These are phyloP conservation scores for Cynodonichthys magdalenae DNA, from an alignment of 2,797 vertebrate species.

Conservation along the genomic window DNA sequence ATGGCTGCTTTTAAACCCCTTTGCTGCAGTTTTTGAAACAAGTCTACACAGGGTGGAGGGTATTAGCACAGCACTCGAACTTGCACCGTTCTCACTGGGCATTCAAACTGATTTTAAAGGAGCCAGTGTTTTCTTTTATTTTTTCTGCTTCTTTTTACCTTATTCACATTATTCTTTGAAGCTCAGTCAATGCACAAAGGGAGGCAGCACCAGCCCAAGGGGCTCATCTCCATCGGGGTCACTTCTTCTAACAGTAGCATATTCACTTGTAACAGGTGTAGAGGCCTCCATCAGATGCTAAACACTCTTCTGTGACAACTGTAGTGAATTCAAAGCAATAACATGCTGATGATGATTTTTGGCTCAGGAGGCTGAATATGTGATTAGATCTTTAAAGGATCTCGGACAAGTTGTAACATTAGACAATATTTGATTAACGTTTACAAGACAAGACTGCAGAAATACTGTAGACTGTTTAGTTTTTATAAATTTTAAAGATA, in stretches of 20 bases:
- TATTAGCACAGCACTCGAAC: conserved; percentile 26
- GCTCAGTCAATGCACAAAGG: conserved; percentile 41
- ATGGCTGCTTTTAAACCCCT: conserved; percentile 17
- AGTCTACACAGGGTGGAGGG: neutral
- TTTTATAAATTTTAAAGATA: no score
- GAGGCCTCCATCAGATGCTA: conserved; percentile 23
- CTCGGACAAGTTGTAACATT: no score
- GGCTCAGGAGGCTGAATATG: neutral
- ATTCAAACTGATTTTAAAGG: conserved; percentile 64
- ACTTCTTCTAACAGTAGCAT: conserved; percentile 61
- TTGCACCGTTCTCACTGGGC: conserved; percentile 40
- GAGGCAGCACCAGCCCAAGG: conserved; percentile 8
- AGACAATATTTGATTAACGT: no score
- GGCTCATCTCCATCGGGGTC: conserved; percentile 48
- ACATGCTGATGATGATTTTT: neutral
- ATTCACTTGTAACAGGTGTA: conserved; percentile 34
- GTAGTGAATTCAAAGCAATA: conserved; percentile 13
- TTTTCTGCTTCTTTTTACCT: neutral
- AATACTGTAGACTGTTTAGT: no score
- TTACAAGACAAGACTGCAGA: no score
- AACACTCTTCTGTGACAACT: conserved; percentile 7
- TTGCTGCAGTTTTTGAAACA: conserved; percentile 13
- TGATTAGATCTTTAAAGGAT: neutral
- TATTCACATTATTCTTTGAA: conserved; percentile 49
- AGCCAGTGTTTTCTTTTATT: conserved; percentile 19